phyloP scores from a whole-genome alignment of 2,113 vertebrate genomes.

The Tenrec ecaudatus region DNA sequence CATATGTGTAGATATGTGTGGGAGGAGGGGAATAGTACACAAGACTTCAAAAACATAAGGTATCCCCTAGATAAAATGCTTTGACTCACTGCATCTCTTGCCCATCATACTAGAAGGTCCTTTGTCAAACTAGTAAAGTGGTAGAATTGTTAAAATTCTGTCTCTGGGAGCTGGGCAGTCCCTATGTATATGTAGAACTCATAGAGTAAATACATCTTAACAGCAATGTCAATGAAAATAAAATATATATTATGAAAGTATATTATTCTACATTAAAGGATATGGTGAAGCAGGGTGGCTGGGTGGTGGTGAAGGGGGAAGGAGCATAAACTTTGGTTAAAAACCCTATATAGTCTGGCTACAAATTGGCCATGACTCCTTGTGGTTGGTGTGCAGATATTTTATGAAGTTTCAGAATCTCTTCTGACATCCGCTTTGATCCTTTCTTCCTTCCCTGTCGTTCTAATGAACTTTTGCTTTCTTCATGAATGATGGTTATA shows the following conservation, averaged over 20 bases:
- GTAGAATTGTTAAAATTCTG: constrained; percentile 1
- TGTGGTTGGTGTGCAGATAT: no score
- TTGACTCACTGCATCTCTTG: background rate
- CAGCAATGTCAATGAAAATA: background rate
- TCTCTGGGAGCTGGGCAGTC: background rate
- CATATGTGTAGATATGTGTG: background rate
- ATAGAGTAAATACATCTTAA: constrained; percentile 30
- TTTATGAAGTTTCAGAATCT: no score
- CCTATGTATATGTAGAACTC: background rate
- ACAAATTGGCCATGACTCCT: background rate
- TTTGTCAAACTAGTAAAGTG: constrained; percentile 4
- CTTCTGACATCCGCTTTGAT: no score
- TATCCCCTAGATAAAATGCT: background rate
- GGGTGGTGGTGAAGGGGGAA: background rate
- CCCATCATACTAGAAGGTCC: background rate
- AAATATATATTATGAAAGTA: background rate
- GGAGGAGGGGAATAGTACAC: background rate
- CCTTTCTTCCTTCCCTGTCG: no score
- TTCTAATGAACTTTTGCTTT: no score
- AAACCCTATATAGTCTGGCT: background rate
- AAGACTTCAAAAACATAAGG: background rate
- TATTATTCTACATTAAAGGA: background rate
- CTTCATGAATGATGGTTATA: no score
- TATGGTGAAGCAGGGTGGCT: background rate
- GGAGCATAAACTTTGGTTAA: background rate